These are phyloP conservation scores for Cardiocondyla obscurior DNA, from an alignment of 1,140 invertebrate species.

Conservation along the genomic window DNA sequence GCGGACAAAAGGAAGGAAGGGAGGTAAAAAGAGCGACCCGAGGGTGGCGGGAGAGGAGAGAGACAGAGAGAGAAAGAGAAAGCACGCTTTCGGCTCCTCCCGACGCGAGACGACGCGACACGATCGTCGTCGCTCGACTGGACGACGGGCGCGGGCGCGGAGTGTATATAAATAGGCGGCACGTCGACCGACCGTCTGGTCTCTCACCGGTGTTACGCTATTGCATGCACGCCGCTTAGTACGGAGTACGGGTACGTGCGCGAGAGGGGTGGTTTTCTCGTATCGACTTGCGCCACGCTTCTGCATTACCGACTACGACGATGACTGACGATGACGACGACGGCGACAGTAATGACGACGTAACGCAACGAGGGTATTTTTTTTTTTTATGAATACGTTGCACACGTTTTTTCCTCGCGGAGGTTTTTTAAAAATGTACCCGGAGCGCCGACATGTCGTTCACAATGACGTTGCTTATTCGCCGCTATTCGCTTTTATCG, in stretches of 20 bases:
- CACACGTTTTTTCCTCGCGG: not conserved
- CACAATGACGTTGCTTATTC: not conserved
- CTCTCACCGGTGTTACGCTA: constrained; percentile 57
- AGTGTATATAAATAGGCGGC: constrained; percentile 70
- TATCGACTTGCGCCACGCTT: constrained; percentile 60
- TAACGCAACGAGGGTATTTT: not conserved
- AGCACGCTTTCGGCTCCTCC: constrained; percentile 53
- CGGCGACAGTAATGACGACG: not conserved
- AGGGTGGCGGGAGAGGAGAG: not conserved
- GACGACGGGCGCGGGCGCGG: constrained; percentile 46
- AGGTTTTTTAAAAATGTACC: not conserved
- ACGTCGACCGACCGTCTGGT: constrained; percentile 68
- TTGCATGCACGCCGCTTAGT: constrained; percentile 59
- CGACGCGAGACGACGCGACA: constrained; percentile 63
- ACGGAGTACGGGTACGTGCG: constrained; percentile 43
- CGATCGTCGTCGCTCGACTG: constrained; percentile 65
- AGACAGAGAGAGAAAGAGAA: not conserved
- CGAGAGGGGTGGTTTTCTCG: constrained; percentile 56
- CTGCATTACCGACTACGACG: constrained; percentile 61
- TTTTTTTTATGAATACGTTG: no score
- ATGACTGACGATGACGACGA: not conserved
- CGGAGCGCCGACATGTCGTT: not conserved
- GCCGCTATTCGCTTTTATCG: not conserved
- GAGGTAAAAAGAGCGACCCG: not conserved
- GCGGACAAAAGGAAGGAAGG: not conserved